phyloP scores from a whole-genome alignment of 2,888 invertebrate genomes.

The Chironomus tentans region DNA sequence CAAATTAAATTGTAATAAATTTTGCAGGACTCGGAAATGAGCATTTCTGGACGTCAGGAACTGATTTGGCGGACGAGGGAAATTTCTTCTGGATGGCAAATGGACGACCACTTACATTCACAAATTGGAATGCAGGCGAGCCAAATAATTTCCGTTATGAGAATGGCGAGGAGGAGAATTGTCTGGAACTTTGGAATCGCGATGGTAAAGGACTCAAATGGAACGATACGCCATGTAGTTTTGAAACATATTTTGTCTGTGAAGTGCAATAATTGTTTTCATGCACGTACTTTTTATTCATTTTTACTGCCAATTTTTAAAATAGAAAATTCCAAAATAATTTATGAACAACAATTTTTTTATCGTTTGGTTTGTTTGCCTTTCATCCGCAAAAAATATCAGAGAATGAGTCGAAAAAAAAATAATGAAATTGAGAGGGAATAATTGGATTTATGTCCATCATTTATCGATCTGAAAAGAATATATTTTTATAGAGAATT shows the following conservation, averaged over 20 bases:
- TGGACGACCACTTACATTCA: conserved; percentile 78
- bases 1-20: background rate
- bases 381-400: too few relatives aligned
- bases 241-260: conserved; percentile 86
- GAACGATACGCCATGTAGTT: conserved; percentile 91
- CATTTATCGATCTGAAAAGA: too few relatives aligned
- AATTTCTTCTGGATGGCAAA: conserved; percentile 91
- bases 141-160: conserved; percentile 85
- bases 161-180: conserved; percentile 88
- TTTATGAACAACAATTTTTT: background rate
- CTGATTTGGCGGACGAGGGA: conserved; percentile 83
- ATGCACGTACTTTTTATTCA: background rate
- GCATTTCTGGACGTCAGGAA: conserved; percentile 90
- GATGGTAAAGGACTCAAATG: conserved; percentile 87
- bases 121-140: conserved; percentile 89
- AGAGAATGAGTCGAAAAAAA: too few relatives aligned
- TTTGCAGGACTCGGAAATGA: conserved; percentile 70
- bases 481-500: too few relatives aligned
- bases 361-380: too few relatives aligned
- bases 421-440: too few relatives aligned
- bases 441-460: too few relatives aligned
- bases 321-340: background rate
- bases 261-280: conserved; percentile 52
- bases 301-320: background rate
- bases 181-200: conserved; percentile 79